Base-by-base conservation (phyloP, 1,140 invertebrate genomes). In the Drosophila nigromelanica region DNA sequence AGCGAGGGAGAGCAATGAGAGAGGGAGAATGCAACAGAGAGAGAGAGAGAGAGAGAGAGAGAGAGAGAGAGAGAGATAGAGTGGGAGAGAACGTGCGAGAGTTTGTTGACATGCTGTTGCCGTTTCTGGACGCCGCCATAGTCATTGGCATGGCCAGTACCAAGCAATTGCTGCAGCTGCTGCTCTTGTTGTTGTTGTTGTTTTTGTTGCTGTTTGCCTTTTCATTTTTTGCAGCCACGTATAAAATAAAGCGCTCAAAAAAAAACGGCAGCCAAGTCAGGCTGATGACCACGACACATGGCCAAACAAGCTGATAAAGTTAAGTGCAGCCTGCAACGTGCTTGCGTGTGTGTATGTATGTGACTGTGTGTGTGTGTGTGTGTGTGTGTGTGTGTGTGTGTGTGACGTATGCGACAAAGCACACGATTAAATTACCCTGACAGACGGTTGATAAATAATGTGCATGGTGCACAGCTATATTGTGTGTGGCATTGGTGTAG, bases 271-370 rank as follows among this genome's bases (percentile, higher is more conserved):
- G 55, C 14, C 55, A 15, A 45, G 40, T 40, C 40, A n/a, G 27
- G 27, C 55, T 45, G 55, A 58, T 30, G 55, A 40, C 55, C 55
- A 40, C 55, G 55, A 45, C 55, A 58, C 55, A 58, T 58, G 40
- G 55, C 40, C 55, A 78, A 82, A 81, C 79, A 78, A 69, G 75
- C 76, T 87, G 81, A 85, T 85, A 85, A 87, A 85, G 81, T 85
- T 81, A 75, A 85, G 76, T 81, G 82, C 82, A 78, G 80, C 58
- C 73, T 47, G 70, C 70, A 68, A 24, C 8, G 42, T 14, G 33
- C 15, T 3, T 30, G 8, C 30, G 45, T 60, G 21, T 40, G 10
- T 18, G 18, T 18, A 2, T 18, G 18, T 18, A 2, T 18, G 18
- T 18, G 18, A 1, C 1, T 18, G 18, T 30, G 8, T 37, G 45